Base-by-base conservation (phyloP, 2,113 vertebrate genomes). In the Carlito syrichta region DNA sequence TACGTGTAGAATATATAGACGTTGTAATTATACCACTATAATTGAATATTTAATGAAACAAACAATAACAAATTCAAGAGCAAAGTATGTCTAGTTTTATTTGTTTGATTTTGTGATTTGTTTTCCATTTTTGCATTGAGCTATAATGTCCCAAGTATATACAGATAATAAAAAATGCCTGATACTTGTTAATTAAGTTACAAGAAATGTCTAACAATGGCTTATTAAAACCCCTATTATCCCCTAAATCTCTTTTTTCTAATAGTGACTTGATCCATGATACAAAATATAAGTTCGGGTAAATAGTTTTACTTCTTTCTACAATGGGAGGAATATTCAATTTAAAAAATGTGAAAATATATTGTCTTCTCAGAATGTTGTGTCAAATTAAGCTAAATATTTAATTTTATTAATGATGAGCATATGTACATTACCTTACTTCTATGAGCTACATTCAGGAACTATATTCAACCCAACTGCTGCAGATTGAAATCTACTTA, bases 41-140 rank as follows among this genome's bases (percentile, higher is more conserved):
- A 63, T 43, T 43, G 25, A 89, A 62, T 89, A 82, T 79, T 71
- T 76, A 63, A 43, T 40, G 52, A 74, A 22, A 2, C 60, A 91
- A 50, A 2, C 84, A 92, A 91, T 88, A 90, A 45, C n/a, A 84
- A 92, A 86, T 74, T 69, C 22, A 88, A 91, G 10, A 84, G 25
- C 5, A 79, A 1, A 23, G 6, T 40, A 73, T 30, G 2, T 77
- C 11, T n/a, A 60, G 32, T 85, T 86, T 79, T 94, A 66, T 73
- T 92, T 43, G 14, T n/a, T 84, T 71, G 16, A 14, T 91, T 43
- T 84, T 86, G 0, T 52, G 27, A 16, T 48, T 81, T 68, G 1
- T 45, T 84, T 77, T 86, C 30, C 14, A 50, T 40, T 91, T 95
- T 82, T 89, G 6, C 63, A 58, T 66, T 91, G 9, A 45, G 1